Base-by-base conservation (phyloP, 2,113 vertebrate species). In the Upupa epops region DNA sequence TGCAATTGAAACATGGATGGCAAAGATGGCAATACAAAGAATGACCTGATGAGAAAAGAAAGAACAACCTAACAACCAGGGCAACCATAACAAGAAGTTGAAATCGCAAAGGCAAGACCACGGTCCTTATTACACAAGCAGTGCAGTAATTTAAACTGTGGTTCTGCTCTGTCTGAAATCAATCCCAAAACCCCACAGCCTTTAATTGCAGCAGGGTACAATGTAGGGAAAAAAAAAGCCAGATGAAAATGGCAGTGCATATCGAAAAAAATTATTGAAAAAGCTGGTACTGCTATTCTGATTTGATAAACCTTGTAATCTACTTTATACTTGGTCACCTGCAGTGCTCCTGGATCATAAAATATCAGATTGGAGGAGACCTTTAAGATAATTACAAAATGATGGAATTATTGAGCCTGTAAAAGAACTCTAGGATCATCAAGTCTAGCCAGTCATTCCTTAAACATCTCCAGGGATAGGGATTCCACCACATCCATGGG, bases 181-280 rank as follows among this genome's bases (percentile, higher is more conserved):
- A 46, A 19, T 12, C 29, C 9, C 11, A 74, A 66, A 76, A 80
- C 15, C 40, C 8, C 25, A 37, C 2, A 9, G 37, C n/a, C 28
- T 60, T 90, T 63, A 52, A 51, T 29, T 76, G n/a, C 7, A 84
- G 18, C 14, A 54, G 13, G 9, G 19, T 61, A 9, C 13, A 36
- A 45, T 8, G 8, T 24, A 2, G 0, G 11, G 12, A 0, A 7
- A 9, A 25, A 64, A 58, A 56, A 8, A 1, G 3, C 5, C 22
- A 11, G 22, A 46, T 32, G 42, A 45, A 45, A 58, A 73, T 72
- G 21, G 25, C 24, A 45, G 36, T 20, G 17, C 28, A 26, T 8
- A 19, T 11, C 60, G 24, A 25, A 80, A 48, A 9, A 7, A 22
- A 61, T 1, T n/a, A 4, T 6, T 16, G 60, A 22, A 58, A 74